Conservation (phyloP, 2,113 vertebrate species). For the Hemibates koningsi region DNA sequence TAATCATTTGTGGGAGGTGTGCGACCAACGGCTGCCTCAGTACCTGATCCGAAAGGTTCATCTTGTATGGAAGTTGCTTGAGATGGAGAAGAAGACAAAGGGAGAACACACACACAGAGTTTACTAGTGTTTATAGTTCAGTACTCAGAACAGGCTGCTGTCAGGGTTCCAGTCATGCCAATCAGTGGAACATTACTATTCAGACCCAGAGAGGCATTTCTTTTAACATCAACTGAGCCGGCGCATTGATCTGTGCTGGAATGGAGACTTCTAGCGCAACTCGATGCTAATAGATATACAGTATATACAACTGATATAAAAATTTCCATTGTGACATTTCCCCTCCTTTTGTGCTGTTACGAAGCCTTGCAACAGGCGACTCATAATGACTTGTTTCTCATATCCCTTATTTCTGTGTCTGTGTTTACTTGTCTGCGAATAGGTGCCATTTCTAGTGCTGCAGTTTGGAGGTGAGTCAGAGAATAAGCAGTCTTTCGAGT, state of each 20-base stretch:
- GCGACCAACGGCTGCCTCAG: slow-evolving; percentile 17
- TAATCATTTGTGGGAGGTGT: slow-evolving; percentile 31
- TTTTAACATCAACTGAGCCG: slow-evolving; percentile 20
- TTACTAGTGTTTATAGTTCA: slow-evolving; percentile 36
- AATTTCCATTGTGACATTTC: slow-evolving; percentile 37
- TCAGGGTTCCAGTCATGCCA: slow-evolving; percentile 6
- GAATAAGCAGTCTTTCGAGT: neutral
- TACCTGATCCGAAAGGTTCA: slow-evolving; percentile 74
- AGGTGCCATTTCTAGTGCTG: neutral
- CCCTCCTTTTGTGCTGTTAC: neutral
- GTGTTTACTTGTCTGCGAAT: neutral
- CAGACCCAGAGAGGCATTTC: neutral
- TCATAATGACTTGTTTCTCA: slow-evolving; percentile 46
- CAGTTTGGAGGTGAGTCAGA: slow-evolving; percentile 20
- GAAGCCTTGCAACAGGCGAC: neutral
- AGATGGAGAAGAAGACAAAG: slow-evolving; percentile 64
- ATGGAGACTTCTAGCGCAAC: neutral
- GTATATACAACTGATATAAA: neutral
- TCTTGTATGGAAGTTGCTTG: slow-evolving; percentile 75
- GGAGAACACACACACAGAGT: slow-evolving; percentile 53
- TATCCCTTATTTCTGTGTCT: slow-evolving; percentile 10
- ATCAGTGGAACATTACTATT: neutral
- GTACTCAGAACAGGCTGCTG: slow-evolving; percentile 1
- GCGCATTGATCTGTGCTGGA: slow-evolving; percentile 19
- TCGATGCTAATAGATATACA: slow-evolving; percentile 7